Evolutionary conservation across 2,113 vertebrate species (phyloP), one percentile per base, ranked within the genome.

Genomic region (Centrocercus urophasianus): DNA sequence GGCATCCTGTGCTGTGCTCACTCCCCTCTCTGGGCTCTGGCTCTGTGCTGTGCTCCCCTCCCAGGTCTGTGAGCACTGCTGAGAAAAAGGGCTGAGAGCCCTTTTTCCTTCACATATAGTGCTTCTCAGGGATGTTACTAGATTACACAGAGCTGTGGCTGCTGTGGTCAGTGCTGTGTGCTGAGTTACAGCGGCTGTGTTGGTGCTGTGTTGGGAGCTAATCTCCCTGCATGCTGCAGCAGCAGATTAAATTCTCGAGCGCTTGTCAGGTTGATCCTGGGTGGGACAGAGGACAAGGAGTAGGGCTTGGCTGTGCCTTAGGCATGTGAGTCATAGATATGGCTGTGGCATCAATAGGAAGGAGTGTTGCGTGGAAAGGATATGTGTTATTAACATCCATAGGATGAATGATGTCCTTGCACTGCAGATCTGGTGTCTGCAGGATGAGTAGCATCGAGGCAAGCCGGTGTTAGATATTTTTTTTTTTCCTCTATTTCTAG

Each of bases 281-380:
- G 27, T 11, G 79, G 48, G 34, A 28, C 11, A 22, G 74, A 64
- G 89, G 45, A 4, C 5, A 13, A 1, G 40, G 40, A 14, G n/a
- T 15, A 24, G 7, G 3, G 50, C 82, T 66, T 2, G 7, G 63
- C 81, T 63, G 7, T 52, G 0, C 82, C 15, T 16, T 22, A 5
- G 32, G 43, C 14, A 0, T 5, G 0, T 2, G 38, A 24, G 52
- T 36, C 1, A 1, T 8, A 8, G 2, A 0, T 5, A 1, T 25
- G 32, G n/a, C 76, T 27, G 16, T 2, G 13, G 0, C 63, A 48
- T 11, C 4, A 0, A 24, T 17, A 9, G 47, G 72, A 3, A 28
- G 56, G 28, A 40, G 3, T 27, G 2, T 7, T 12, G 40, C 18
- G 1, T 6, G 6, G 52, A 60, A 8, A 42, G 28, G 30, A 6